Conservation (phyloP, 2,888 invertebrate species). For the Idaea dimidiata region DNA sequence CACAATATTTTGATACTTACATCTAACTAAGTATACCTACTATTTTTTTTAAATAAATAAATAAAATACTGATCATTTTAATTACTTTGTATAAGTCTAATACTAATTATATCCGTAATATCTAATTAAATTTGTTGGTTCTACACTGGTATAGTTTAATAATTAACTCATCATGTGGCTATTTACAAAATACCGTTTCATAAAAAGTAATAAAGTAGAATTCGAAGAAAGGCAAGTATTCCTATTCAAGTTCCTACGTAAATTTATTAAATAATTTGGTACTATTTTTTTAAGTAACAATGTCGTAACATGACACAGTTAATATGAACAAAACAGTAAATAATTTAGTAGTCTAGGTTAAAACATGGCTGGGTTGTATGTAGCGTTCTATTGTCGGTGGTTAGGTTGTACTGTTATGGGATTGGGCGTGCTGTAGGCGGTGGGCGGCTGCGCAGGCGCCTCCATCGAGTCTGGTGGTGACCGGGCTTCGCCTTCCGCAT, state of each 20-base stretch:
- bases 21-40: constrained; percentile 23
- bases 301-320: neutral
- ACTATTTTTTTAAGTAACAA: neutral
- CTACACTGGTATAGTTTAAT: neutral
- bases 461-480: constrained; percentile 41
- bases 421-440: constrained; percentile 56
- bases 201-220: too few species aligned
- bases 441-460: constrained; percentile 41
- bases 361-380: constrained; percentile 7
- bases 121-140: neutral
- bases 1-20: constrained; percentile 37
- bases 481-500: constrained; percentile 56
- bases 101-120: constrained; percentile 4
- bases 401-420: constrained; percentile 73
- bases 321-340: neutral
- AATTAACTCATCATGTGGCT: neutral
- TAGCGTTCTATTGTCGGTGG: constrained; percentile 33
- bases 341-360: neutral
- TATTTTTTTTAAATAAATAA: constrained; percentile 43
- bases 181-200: neutral
- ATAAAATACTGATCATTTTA: constrained; percentile 52
- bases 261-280: too few species aligned
- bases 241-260: too few species aligned
- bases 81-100: constrained; percentile 4
- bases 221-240: too few species aligned